phyloP scores from a whole-genome alignment of 1,140 invertebrate species.

The Zaprionus ghesquierei region DNA sequence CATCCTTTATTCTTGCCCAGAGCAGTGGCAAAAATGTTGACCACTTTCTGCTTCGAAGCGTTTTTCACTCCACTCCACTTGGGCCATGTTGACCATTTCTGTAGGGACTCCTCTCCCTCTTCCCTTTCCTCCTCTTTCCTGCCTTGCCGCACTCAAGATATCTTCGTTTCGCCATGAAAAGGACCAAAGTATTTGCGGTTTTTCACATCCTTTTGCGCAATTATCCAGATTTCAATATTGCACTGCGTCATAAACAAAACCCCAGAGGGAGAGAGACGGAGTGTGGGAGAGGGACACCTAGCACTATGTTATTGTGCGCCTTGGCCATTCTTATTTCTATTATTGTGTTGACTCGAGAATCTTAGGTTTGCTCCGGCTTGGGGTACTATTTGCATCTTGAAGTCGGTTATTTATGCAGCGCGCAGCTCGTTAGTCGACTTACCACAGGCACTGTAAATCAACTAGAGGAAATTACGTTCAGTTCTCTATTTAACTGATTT shows the following conservation, averaged over 20 bases:
- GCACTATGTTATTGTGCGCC: constrained; percentile 37
- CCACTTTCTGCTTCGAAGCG: constrained; percentile 76
- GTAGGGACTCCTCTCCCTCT: constrained; percentile 1
- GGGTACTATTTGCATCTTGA: background rate
- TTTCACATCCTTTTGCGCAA: constrained; percentile 79
- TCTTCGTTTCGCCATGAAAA: constrained; percentile 61
- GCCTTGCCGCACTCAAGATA: constrained; percentile 55
- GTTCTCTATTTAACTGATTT: background rate
- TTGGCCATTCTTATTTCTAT: constrained; percentile 65
- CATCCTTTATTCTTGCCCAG: constrained; percentile 76
- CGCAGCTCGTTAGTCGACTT: constrained; percentile 23
- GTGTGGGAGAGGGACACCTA: background rate
- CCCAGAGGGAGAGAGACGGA: background rate
- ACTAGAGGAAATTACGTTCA: constrained; percentile 33
- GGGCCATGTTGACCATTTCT: constrained; percentile 36
- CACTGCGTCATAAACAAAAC: constrained; percentile 72
- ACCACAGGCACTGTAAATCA: constrained; percentile 39
- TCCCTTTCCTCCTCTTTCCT: constrained; percentile 30
- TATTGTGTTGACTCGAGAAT: constrained; percentile 57
- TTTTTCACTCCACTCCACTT: constrained; percentile 54
- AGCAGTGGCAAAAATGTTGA: constrained; percentile 78
- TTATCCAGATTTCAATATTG: constrained; percentile 79
- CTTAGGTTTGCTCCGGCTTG: constrained; percentile 23
- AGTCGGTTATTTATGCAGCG: constrained; percentile 22
- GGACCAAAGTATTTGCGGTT: constrained; percentile 71